Base-by-base conservation (phyloP, 2,888 invertebrate species). In the Agrilus biguttatus region DNA sequence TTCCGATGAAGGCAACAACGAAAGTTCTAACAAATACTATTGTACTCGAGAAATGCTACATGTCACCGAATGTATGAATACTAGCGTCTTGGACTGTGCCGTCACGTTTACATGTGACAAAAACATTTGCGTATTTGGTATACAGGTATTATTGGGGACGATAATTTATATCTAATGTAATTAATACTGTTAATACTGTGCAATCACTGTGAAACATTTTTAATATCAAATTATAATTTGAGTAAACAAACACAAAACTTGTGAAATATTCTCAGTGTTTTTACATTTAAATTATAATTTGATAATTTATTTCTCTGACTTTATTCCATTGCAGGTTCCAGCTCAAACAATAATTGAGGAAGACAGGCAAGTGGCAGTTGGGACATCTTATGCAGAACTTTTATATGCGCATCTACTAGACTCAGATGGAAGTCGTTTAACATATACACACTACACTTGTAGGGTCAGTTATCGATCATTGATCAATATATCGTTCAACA, bases 341-440 rank as follows among this genome's bases (percentile, higher is more conserved):
- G 80, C 85, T 5, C 85, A 85, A 58, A 76, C 81, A 14, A 70
- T 70, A 13, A 67, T 70, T 55, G 74, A 74, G 49, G 59, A 62
- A 33, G 51, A 51, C 46, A 40, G 47, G 46, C 66, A 53, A 62
- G 66, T 52, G 61, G 69, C 17, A 59, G 62, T 49, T 3, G 45
- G 50, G 40, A 42, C 48, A 8, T 50, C 59, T 1, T 87, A 88
- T 66, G 79, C 79, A 10, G 87, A 87, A 70, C 74, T 86, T 49
- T 69, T 87, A 39, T 87, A 87, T 61, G 85, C 86, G 13, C 83
- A 86, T 66, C 70, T 88, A 45, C 71, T 85, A 55, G 87, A 87
- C 66, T 78, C 78, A 19, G 83, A 84, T 64, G 84, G 84, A 5
- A 80, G 82, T 39, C 70, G 86, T 5, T 74, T 87, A 53, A 84